A percentile compares a stretch with the other conserved stretches of the same genome.
Conservation (phyloP, 2,888 invertebrate species). For the Cataglyphis livida region DNA sequence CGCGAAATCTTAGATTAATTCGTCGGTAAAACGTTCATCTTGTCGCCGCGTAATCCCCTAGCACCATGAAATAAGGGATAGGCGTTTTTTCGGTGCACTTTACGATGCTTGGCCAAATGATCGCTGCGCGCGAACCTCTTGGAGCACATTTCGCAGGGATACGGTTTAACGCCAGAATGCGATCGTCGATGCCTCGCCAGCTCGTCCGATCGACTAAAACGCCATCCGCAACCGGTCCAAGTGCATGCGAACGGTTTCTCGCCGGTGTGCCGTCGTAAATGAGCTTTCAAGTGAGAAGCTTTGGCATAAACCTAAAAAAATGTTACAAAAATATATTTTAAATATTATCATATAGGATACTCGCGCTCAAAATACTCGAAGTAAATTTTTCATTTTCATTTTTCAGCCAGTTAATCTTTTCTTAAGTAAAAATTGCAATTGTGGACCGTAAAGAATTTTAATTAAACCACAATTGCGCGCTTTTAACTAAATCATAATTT, state of each 20-base stretch:
- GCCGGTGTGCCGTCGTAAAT: slow-evolving; percentile 93
- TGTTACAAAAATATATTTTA: neutral
- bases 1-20: slow-evolving; percentile 69
- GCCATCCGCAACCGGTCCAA: slow-evolving; percentile 95
- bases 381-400: neutral
- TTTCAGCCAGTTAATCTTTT: neutral
- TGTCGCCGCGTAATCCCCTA: slow-evolving; percentile 77
- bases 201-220: slow-evolving; percentile 97
- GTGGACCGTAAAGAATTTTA: neutral
- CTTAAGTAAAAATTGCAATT: neutral
- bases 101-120: slow-evolving; percentile 96
- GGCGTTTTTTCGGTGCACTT: slow-evolving; percentile 90
- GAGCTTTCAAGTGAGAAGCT: slow-evolving; percentile 95
- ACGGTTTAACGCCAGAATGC: slow-evolving; percentile 98
- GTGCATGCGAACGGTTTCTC: slow-evolving; percentile 92
- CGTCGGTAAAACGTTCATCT: slow-evolving; percentile 77
- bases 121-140: slow-evolving; percentile 97
- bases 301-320: slow-evolving; percentile 92
- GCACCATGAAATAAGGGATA: slow-evolving; percentile 80
- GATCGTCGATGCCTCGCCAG: slow-evolving; percentile 96
- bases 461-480: neutral
- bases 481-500: neutral
- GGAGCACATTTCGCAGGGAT: slow-evolving; percentile 94
- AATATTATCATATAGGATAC: neutral
- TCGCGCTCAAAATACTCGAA: neutral